These are phyloP conservation scores for Papilio polytes DNA, from an alignment of 1,140 invertebrate genomes.

Conservation along the genomic window DNA sequence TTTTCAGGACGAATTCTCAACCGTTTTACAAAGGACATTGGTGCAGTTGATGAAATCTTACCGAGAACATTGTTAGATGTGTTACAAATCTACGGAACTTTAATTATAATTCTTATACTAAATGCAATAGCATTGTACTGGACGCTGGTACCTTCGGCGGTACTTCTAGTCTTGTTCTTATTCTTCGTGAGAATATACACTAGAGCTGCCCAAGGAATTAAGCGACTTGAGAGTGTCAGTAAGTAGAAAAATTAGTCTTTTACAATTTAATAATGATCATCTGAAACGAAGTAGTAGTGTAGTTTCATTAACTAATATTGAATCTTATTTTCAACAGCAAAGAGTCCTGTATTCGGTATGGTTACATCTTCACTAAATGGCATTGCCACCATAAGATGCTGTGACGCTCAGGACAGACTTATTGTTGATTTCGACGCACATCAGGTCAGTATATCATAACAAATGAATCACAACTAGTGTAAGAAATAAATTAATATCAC, in stretches of 20 bases:
- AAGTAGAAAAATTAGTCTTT: conserved; percentile 54
- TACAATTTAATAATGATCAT: background rate
- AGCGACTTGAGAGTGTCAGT: conserved; percentile 93
- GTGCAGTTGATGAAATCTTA: conserved; percentile 92
- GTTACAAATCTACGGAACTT: conserved; percentile 86
- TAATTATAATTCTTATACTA: conserved; percentile 85
- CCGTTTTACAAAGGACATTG: conserved; percentile 90
- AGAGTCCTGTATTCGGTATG: conserved; percentile 92
- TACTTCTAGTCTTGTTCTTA: conserved; percentile 88
- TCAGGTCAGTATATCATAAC: conserved; percentile 81
- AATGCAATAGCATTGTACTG: conserved; percentile 90
- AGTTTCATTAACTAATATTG: background rate
- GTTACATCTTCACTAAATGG: conserved; percentile 90
- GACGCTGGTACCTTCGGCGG: conserved; percentile 88
- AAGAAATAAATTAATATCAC: too few relatives aligned
- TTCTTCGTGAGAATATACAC: conserved; percentile 91
- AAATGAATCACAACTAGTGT: background rate
- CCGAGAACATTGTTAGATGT: conserved; percentile 92
- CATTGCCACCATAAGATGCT: conserved; percentile 90
- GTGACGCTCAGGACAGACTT: conserved; percentile 86
- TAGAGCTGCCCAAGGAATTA: conserved; percentile 92
- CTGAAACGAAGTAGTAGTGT: too few relatives aligned
- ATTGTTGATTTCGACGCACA: conserved; percentile 86
- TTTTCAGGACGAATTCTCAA: conserved; percentile 88
- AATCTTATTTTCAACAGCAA: conserved; percentile 84